Evolutionary conservation across 92 coral and sea anemone species (phyloP).

Genomic region (Diadumene lineata): DNA sequence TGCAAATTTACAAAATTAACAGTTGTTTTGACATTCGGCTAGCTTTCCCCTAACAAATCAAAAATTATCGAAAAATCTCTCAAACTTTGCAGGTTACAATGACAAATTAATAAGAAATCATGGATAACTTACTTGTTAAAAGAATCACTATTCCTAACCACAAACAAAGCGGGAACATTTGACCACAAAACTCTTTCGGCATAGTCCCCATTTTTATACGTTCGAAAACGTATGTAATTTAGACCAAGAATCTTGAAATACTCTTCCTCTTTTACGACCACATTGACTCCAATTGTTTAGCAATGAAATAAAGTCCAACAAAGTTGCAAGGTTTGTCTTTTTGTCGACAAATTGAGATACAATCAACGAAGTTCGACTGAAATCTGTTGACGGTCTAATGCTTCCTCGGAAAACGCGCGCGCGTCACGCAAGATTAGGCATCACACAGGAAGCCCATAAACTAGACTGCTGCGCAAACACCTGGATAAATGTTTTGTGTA

Average conservation of each 20-base stretch:
- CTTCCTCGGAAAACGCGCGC: background rate
- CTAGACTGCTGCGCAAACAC: background rate
- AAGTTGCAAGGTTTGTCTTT: background rate
- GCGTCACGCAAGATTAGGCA: conserved; percentile 1
- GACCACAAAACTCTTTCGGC: background rate
- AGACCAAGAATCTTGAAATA: background rate
- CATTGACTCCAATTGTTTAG: background rate
- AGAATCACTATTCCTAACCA: conserved; percentile 2
- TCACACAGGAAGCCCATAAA: conserved; percentile 5
- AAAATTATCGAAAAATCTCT: background rate
- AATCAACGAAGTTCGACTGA: background rate
- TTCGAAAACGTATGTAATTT: background rate
- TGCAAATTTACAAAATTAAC: background rate
- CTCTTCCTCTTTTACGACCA: background rate
- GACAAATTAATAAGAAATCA: background rate
- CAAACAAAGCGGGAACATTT: background rate
- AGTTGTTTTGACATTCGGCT: background rate
- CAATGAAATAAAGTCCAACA: background rate
- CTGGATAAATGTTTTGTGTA: background rate
- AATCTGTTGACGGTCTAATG: background rate
- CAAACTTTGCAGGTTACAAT: background rate
- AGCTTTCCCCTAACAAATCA: background rate
- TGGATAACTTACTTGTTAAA: conserved; percentile 11
- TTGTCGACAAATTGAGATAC: background rate
- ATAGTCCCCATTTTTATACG: background rate